Evolutionary conservation across 2,797 vertebrate species (phyloP).

Genomic region (Pseudomugil tenellus): DNA sequence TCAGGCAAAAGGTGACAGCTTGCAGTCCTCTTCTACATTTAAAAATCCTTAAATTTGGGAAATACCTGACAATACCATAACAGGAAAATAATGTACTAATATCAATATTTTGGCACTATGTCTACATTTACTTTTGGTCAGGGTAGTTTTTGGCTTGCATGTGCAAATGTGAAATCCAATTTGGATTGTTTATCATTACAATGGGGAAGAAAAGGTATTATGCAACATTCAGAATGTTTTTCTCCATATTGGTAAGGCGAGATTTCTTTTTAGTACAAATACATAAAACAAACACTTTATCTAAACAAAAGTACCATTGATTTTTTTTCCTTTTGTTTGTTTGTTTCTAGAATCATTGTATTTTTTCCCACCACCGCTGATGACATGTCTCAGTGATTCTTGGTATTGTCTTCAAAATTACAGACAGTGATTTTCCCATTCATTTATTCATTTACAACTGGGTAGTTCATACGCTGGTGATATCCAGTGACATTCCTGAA

Average conservation of each 20-base stretch:
- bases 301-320: slow-evolving; percentile 58
- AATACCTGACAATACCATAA: slow-evolving; percentile 8
- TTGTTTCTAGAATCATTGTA: slow-evolving; percentile 32
- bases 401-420: slow-evolving; percentile 59
- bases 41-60: neutral
- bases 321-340: slow-evolving; percentile 31
- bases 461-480: slow-evolving; percentile 76
- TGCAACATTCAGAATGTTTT: slow-evolving; percentile 60
- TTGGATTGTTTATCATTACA: slow-evolving; percentile 51
- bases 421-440: slow-evolving; percentile 60
- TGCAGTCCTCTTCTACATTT: slow-evolving; percentile 24
- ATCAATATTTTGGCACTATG: slow-evolving; percentile 69
- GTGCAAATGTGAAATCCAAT: slow-evolving; percentile 46
- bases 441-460: slow-evolving; percentile 53
- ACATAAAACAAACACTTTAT: slow-evolving; percentile 49
- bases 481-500: slow-evolving; percentile 74
- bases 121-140: slow-evolving; percentile 72
- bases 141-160: slow-evolving; percentile 43
- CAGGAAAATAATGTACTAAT: slow-evolving; percentile 50
- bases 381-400: slow-evolving; percentile 46
- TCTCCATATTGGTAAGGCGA: slow-evolving; percentile 59
- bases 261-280: slow-evolving; percentile 44
- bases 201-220: slow-evolving; percentile 55
- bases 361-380: slow-evolving; percentile 39
- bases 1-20: slow-evolving; percentile 28